A percentile compares a stretch with the other conserved stretches of the same genome.
Conservation (phyloP, 1,140 invertebrate genomes). For the Ceratina calcarata region DNA sequence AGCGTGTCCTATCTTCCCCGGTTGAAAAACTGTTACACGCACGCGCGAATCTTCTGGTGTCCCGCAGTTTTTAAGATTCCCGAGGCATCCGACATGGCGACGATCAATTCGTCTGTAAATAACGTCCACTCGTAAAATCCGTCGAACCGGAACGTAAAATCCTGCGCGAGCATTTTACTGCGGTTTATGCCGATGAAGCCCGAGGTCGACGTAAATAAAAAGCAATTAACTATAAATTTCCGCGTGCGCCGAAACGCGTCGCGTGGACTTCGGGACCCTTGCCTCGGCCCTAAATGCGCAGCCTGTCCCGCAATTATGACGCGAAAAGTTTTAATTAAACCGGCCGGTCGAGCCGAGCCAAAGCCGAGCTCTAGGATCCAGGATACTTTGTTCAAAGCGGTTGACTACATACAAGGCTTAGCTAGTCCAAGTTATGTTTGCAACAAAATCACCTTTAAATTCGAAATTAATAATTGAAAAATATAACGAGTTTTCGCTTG, state of each 20-base stretch:
- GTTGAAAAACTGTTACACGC: background rate
- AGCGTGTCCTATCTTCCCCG: constrained; percentile 1
- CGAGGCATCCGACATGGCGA: constrained; percentile 24
- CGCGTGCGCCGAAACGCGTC: constrained; percentile 3
- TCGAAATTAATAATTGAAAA: no score
- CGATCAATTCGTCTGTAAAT: constrained; percentile 65
- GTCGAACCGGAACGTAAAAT: constrained; percentile 54
- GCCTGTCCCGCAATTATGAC: constrained; percentile 30
- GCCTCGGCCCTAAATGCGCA: background rate
- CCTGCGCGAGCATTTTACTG: constrained; percentile 46
- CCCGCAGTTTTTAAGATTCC: constrained; percentile 39
- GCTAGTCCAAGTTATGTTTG: no score
- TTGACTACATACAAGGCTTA: background rate
- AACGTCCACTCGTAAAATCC: constrained; percentile 60
- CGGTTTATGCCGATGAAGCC: constrained; percentile 54
- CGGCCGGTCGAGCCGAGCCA: background rate
- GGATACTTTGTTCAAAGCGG: constrained; percentile 7
- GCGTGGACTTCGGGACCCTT: background rate
- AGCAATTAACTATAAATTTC: constrained; percentile 66
- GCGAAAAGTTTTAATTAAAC: constrained; percentile 44
- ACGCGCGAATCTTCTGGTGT: constrained; percentile 14
- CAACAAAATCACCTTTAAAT: no score
- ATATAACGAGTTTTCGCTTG: no score
- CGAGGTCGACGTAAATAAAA: constrained; percentile 57
- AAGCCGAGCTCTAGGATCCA: background rate